Evolutionary conservation across 1,140 invertebrate genomes (phyloP), one percentile per base, ranked within the genome.

Genomic region (Hylaeus volcanicus): DNA sequence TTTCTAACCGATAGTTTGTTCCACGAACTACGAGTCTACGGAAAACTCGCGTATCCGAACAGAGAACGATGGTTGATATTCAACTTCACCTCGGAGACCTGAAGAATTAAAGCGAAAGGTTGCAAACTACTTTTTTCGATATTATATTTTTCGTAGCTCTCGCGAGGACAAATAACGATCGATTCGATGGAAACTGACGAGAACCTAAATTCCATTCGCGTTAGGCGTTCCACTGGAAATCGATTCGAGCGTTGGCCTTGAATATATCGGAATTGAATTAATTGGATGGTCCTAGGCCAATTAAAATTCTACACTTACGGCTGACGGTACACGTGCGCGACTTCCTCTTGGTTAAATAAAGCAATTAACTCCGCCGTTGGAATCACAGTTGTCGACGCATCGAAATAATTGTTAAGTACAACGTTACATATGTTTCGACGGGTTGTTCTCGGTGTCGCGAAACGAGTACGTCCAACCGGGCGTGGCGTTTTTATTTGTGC

Each of bases 221-320:
- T 12, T n/a, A 12, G 48, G 45, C 41, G 55, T 15, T 70, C 55
- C 12, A 11, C 63, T 71, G 71, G 71, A 63, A 65, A 83, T 79
- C 60, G 48, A 5, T 14, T 12, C 51, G 43, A 39, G 15, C 53
- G 53, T 41, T 11, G 41, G 45, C 63, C 41, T 60, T 9, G 12
- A 48, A 65, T 80, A 84, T 48, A 45, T 76, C 69, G 45, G 65
- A 61, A 74, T 60, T n/a, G 78, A 82, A 86, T 82, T 85, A 85
- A 86, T 85, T 82, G 83, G 65, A 86, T 41, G 71, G 55, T 45
- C 55, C 66, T 60, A 41, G 51, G 72, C 83, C 79, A 82, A 86
- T 86, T 86, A 86, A 86, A 86, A 86, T 86, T 79, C 79, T 72
- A 63, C 74, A 78, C 53, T 64, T 75, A 70, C 39, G 53, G 45